phyloP scores from a whole-genome alignment of 1,140 invertebrate genomes.

The Eulimnadia texana region DNA sequence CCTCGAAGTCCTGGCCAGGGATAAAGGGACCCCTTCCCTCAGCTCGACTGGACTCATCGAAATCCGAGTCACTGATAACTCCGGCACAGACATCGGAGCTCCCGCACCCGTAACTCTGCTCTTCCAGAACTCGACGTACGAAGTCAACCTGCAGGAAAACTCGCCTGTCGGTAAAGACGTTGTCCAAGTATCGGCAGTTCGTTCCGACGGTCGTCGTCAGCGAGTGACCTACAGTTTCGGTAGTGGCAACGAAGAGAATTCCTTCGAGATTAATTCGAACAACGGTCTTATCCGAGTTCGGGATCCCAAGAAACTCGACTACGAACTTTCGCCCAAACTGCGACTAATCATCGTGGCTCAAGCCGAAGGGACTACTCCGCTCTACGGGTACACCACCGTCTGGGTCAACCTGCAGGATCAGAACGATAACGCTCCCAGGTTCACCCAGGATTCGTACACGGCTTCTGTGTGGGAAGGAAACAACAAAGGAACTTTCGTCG shows the following conservation, averaged over 20 bases:
- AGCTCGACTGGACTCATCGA: slow-evolving; percentile 65
- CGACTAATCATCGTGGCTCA: slow-evolving; percentile 37
- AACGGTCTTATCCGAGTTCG: slow-evolving; percentile 65
- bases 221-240: slow-evolving; percentile 70
- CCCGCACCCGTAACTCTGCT: slow-evolving; percentile 38
- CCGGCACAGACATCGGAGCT: slow-evolving; percentile 30
- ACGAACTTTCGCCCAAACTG: slow-evolving; percentile 44
- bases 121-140: slow-evolving; percentile 70
- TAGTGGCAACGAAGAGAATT: slow-evolving; percentile 70
- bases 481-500: slow-evolving; percentile 74
- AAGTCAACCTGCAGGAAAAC: slow-evolving; percentile 60
- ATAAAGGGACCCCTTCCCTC: slow-evolving; percentile 69
- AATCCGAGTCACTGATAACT: slow-evolving; percentile 57
- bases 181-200: slow-evolving; percentile 51
- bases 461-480: slow-evolving; percentile 82
- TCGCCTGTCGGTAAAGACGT: slow-evolving; percentile 51
- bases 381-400: slow-evolving; percentile 65
- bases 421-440: slow-evolving; percentile 87
- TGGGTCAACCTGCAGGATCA: slow-evolving; percentile 57
- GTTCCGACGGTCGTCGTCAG: slow-evolving; percentile 68
- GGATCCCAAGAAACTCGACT: slow-evolving; percentile 61
- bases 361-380: slow-evolving; percentile 32
- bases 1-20: slow-evolving; percentile 67
- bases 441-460: slow-evolving; percentile 72
- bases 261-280: slow-evolving; percentile 62